These are phyloP conservation scores for Andrena trimmerana DNA, from an alignment of 2,888 invertebrate species.

Conservation along the genomic window DNA sequence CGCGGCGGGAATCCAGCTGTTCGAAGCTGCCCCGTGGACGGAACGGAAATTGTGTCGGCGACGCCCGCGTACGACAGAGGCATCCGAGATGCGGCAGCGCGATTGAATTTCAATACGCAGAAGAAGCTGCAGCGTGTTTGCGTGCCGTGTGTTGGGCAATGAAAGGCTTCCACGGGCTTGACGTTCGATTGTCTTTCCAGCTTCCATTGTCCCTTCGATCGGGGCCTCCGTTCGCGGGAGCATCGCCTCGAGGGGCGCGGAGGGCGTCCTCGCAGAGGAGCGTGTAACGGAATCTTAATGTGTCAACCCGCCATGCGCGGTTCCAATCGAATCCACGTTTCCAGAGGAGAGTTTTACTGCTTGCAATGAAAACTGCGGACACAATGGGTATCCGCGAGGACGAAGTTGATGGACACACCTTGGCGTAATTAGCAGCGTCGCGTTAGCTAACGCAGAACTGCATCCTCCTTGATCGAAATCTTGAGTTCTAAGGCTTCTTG, in stretches of 20 bases:
- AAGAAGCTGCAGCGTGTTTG: slow-evolving; percentile 24
- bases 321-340: slow-evolving; percentile 18
- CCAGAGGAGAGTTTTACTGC: background rate
- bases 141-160: slow-evolving; percentile 62
- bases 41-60: slow-evolving; percentile 71
- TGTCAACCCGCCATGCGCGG: slow-evolving; percentile 13
- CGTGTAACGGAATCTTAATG: slow-evolving; percentile 58
- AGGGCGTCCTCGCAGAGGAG: background rate
- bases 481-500: no score
- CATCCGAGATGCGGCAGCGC: slow-evolving; percentile 57
- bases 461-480: no score
- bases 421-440: background rate
- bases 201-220: slow-evolving; percentile 67
- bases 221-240: slow-evolving; percentile 52
- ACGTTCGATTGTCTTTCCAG: slow-evolving; percentile 70
- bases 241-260: slow-evolving; percentile 30
- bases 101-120: slow-evolving; percentile 77
- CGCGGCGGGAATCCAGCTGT: slow-evolving; percentile 42
- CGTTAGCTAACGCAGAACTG: no score
- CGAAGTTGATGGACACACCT: background rate
- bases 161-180: slow-evolving; percentile 73
- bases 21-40: slow-evolving; percentile 56
- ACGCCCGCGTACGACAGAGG: slow-evolving; percentile 59
- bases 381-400: background rate
- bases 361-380: background rate